Percentiles rank a stretch among this genome's conserved stretches.
Evolutionary conservation across 2,113 vertebrate genomes (phyloP).

Genomic region (Dendropsophus ebraccatus): DNA sequence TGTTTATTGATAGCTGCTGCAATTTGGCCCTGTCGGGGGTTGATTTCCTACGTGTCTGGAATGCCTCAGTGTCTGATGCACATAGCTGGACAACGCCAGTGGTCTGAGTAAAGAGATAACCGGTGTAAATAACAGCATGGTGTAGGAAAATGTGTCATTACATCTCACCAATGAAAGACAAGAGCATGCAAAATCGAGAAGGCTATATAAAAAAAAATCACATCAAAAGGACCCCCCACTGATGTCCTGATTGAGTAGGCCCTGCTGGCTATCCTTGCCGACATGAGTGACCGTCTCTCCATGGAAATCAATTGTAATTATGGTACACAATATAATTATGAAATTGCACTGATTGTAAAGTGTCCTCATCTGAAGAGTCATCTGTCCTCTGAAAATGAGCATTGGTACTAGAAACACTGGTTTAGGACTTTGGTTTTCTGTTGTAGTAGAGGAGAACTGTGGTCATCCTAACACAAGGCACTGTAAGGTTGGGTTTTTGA

Average conservation of each 20-base stretch:
- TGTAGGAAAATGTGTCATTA: neutral
- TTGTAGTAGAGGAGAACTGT: neutral
- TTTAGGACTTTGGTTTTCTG: neutral
- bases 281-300: neutral
- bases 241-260: neutral
- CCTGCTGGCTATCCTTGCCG: neutral
- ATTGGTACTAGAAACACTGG: neutral
- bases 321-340: neutral
- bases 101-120: neutral
- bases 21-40: conserved; percentile 23
- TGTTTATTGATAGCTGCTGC: conserved; percentile 19
- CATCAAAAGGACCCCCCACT: neutral
- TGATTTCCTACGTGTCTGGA: conserved; percentile 9
- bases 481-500: too few species aligned
- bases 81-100: neutral
- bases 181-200: too few species aligned
- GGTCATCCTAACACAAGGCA: too few species aligned
- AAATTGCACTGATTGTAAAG: neutral
- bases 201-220: too few species aligned
- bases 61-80: conserved; percentile 32
- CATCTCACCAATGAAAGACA: neutral
- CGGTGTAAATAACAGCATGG: conserved; percentile 17
- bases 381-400: too few species aligned
- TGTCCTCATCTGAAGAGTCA: too few species aligned
- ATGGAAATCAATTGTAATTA: neutral